Percentiles rank a stretch among this genome's conserved stretches.
Conservation (phyloP, 2,797 vertebrate species). For the Gambelia wislizenii region DNA sequence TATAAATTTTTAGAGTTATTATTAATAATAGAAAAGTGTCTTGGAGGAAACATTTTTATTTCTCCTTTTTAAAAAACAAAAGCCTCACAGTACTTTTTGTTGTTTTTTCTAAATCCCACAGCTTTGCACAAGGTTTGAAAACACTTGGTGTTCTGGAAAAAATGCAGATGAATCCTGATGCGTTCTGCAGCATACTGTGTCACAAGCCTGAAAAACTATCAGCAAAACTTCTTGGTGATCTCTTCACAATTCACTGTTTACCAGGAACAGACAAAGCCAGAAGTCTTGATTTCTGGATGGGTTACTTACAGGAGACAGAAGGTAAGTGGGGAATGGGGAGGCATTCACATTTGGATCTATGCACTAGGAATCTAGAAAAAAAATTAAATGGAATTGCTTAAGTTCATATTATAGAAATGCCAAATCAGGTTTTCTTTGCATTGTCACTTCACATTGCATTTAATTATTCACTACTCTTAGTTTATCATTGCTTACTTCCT, state of each 20-base stretch:
- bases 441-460: neutral
- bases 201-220: conserved; percentile 79
- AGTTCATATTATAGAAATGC: neutral
- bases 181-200: conserved; percentile 85
- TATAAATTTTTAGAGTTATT: neutral
- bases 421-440: conserved; percentile 27
- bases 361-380: neutral
- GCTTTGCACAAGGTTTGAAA: conserved; percentile 90
- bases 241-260: conserved; percentile 82
- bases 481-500: neutral
- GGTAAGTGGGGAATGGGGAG: conserved; percentile 79
- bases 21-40: neutral
- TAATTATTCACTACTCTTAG: neutral
- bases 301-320: conserved; percentile 88
- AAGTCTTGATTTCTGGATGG: conserved; percentile 84
- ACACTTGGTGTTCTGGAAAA: conserved; percentile 90
- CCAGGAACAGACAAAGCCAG: conserved; percentile 72
- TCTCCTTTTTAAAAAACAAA: neutral
- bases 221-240: conserved; percentile 77
- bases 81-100: neutral
- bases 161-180: conserved; percentile 85
- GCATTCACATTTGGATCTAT: neutral
- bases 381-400: neutral
- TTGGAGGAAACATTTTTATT: neutral
- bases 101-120: conserved; percentile 60